Conservation (phyloP, 1,140 invertebrate species). For the Fopius arisanus region DNA sequence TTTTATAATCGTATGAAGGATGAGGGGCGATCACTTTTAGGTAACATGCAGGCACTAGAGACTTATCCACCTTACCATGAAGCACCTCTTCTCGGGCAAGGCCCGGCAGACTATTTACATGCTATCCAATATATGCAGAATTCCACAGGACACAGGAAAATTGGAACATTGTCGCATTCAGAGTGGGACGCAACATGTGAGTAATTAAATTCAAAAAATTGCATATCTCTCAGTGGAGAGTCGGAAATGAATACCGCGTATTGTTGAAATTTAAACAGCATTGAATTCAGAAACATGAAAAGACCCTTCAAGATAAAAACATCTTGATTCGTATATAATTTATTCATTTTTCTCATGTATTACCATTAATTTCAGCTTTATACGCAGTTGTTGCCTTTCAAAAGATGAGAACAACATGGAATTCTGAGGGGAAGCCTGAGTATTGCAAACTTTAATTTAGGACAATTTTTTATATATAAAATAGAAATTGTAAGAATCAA, state of each 20-base stretch:
- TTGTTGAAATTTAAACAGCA: too few species aligned
- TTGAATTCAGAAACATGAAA: too few species aligned
- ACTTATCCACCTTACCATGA: constrained; percentile 65
- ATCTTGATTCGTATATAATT: too few species aligned
- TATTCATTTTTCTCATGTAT: constrained; percentile 9
- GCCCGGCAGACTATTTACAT: constrained; percentile 77
- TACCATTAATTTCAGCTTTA: constrained; percentile 73
- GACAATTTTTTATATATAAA: not conserved
- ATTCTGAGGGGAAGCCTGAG: constrained; percentile 69
- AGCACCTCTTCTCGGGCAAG: constrained; percentile 67
- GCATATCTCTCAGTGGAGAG: constrained; percentile 11
- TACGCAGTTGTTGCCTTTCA: constrained; percentile 87
- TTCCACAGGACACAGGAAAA: constrained; percentile 56
- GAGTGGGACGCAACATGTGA: constrained; percentile 95
- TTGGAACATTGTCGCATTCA: constrained; percentile 84
- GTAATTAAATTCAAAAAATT: constrained; percentile 51
- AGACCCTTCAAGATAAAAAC: too few species aligned
- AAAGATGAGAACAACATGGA: constrained; percentile 76
- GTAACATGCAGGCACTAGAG: constrained; percentile 76
- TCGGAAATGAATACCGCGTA: not conserved
- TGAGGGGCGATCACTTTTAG: constrained; percentile 64
- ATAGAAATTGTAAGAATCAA: not conserved
- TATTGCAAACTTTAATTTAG: constrained; percentile 53
- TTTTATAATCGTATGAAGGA: constrained; percentile 75
- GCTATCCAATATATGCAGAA: constrained; percentile 70